A percentile compares a stretch with the other conserved stretches of the same genome.
phyloP scores from a whole-genome alignment of 2,888 invertebrate species.

The Bruchidius siliquastri region DNA sequence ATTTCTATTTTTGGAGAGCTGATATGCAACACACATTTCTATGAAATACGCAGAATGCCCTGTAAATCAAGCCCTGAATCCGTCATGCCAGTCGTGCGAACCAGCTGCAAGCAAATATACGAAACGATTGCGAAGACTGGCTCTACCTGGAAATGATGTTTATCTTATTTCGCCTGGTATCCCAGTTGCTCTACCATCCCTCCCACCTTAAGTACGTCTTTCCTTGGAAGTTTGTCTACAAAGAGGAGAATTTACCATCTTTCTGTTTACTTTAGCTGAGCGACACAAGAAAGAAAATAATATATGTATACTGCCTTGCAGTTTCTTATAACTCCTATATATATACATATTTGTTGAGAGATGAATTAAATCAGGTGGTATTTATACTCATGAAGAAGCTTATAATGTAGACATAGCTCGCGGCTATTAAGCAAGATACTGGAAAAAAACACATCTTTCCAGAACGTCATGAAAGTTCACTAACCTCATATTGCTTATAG shows the following conservation, averaged over 20 bases:
- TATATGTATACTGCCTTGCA: background rate
- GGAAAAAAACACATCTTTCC: no score
- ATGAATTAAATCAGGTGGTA: no score
- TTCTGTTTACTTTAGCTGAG: background rate
- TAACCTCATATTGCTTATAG: no score
- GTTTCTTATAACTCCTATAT: background rate
- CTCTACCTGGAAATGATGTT: background rate
- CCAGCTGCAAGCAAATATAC: background rate
- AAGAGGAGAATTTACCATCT: background rate
- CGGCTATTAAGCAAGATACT: no score
- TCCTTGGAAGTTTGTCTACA: background rate
- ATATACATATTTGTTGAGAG: no score
- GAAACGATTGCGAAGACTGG: background rate
- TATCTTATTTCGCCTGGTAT: background rate
- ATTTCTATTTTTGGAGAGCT: no score
- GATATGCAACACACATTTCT: no score
- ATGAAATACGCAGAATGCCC: background rate
- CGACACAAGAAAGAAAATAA: background rate
- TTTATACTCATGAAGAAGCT: no score
- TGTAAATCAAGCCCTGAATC: background rate
- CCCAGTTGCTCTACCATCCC: background rate
- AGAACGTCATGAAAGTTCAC: no score
- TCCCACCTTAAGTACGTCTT: background rate
- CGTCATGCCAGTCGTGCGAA: background rate
- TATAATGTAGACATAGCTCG: no score